These are phyloP conservation scores for Microchirus variegatus DNA, from an alignment of 2,797 vertebrate genomes.

Conservation along the genomic window DNA sequence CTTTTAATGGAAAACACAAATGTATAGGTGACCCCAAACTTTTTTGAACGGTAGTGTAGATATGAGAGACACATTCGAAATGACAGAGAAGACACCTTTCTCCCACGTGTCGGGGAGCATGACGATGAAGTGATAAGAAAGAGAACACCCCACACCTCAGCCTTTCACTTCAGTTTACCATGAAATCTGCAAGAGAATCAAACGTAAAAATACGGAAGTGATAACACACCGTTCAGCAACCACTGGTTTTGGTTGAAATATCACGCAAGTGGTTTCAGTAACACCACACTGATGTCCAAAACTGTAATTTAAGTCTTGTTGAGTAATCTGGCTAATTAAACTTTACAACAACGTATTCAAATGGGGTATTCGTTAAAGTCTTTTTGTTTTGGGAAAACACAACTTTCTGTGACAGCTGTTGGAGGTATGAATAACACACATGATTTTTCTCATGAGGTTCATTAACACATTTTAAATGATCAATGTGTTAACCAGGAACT, in stretches of 20 bases:
- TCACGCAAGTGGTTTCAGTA: not conserved
- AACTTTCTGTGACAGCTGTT: too few relatives aligned
- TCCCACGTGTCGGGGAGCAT: conserved; percentile 25
- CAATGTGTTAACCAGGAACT: too few relatives aligned
- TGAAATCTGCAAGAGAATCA: not conserved
- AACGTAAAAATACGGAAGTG: conserved; percentile 11
- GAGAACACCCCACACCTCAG: not conserved
- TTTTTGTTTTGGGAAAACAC: too few relatives aligned
- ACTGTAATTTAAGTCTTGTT: too few relatives aligned
- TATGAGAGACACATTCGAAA: too few relatives aligned
- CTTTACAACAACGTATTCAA: too few relatives aligned
- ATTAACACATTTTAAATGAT: too few relatives aligned
- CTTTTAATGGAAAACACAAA: too few relatives aligned
- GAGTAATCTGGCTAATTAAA: too few relatives aligned
- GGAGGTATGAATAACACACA: not conserved
- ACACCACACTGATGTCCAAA: too few relatives aligned
- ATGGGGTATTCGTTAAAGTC: not conserved
- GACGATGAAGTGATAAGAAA: not conserved
- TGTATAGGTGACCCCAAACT: too few relatives aligned
- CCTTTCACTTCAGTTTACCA: conserved; percentile 1
- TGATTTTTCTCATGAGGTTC: not conserved
- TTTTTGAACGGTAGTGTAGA: too few relatives aligned
- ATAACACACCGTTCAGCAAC: conserved; percentile 17
- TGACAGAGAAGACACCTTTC: not conserved
- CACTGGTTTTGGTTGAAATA: conserved; percentile 15